Percentiles rank a stretch among this genome's conserved stretches.
Evolutionary conservation across 2,797 vertebrate genomes (phyloP).

Genomic region (Channallabes apus): DNA sequence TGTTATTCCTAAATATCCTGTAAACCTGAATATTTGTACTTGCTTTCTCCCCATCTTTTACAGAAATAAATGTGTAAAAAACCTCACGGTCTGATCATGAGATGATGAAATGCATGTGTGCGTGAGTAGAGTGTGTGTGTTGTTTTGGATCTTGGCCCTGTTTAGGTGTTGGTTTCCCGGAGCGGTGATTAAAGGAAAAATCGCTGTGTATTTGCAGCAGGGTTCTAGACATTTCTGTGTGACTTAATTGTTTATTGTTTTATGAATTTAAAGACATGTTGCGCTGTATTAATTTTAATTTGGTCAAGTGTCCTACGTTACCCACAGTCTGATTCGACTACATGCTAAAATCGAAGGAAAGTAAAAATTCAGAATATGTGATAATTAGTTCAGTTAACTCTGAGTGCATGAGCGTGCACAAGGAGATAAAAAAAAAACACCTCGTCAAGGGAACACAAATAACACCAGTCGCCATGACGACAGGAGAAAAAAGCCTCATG

Average conservation of each 20-base stretch:
- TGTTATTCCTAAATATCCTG: slow-evolving; percentile 60
- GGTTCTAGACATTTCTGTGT: background rate
- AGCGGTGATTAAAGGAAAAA: background rate
- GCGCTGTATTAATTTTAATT: background rate
- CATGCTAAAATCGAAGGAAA: background rate
- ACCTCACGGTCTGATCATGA: background rate
- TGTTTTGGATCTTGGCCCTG: background rate
- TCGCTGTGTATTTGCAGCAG: background rate
- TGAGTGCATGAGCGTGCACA: no score
- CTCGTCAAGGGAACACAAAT: no score
- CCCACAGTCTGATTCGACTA: background rate
- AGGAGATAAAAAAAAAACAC: no score
- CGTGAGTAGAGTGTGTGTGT: background rate
- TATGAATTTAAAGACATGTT: background rate
- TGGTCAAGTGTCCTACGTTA: background rate
- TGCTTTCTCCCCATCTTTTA: slow-evolving; percentile 67
- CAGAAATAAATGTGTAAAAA: slow-evolving; percentile 69
- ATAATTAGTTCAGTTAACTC: no score
- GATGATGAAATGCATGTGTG: background rate
- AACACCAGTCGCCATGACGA: no score
- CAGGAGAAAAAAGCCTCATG: no score
- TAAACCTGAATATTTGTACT: slow-evolving; percentile 72
- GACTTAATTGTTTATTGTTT: background rate
- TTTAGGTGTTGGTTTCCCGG: background rate
- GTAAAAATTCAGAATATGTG: no score